These are phyloP conservation scores for Ameiurus melas DNA, from an alignment of 2,113 vertebrate species.

Conservation along the genomic window DNA sequence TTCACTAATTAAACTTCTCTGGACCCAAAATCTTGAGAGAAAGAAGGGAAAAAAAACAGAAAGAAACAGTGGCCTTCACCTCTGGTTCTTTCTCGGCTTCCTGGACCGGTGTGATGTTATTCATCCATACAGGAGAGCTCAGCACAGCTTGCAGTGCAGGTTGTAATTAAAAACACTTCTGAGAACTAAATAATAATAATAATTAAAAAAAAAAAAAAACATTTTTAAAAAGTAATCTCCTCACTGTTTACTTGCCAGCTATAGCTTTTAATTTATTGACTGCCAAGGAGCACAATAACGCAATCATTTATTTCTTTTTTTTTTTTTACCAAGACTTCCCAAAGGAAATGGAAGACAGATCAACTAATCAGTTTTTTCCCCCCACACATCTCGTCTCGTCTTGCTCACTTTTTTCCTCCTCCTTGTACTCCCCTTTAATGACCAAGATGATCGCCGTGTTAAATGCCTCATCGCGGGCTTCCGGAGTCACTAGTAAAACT, in stretches of 20 bases:
- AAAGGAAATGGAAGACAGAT: slow-evolving; percentile 29
- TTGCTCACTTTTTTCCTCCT: slow-evolving; percentile 11
- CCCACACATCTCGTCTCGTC: slow-evolving; percentile 1
- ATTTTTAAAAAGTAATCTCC: slow-evolving; percentile 57
- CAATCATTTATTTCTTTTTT: not conserved
- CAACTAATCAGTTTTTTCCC: slow-evolving; percentile 28
- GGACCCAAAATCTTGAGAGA: slow-evolving; percentile 7
- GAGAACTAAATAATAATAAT: not conserved
- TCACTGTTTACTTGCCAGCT: slow-evolving; percentile 44
- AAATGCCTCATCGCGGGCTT: slow-evolving; percentile 52
- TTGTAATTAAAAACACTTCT: slow-evolving; percentile 66
- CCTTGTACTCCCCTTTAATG: slow-evolving; percentile 19
- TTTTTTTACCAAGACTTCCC: slow-evolving; percentile 4
- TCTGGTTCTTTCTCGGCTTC: slow-evolving; percentile 30
- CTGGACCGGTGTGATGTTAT: slow-evolving; percentile 57
- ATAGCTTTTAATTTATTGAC: slow-evolving; percentile 55
- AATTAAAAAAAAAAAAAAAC: not conserved
- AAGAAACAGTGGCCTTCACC: slow-evolving; percentile 12
- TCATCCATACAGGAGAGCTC: slow-evolving; percentile 58
- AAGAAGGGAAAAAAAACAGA: not conserved
- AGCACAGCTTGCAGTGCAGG: slow-evolving; percentile 50
- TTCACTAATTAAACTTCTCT: slow-evolving; percentile 58
- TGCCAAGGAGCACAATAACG: slow-evolving; percentile 29
- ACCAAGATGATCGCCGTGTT: slow-evolving; percentile 49
- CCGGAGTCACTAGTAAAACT: slow-evolving; percentile 21